Conservation (phyloP, 2,888 invertebrate genomes). For the Nymphalis urticae region DNA sequence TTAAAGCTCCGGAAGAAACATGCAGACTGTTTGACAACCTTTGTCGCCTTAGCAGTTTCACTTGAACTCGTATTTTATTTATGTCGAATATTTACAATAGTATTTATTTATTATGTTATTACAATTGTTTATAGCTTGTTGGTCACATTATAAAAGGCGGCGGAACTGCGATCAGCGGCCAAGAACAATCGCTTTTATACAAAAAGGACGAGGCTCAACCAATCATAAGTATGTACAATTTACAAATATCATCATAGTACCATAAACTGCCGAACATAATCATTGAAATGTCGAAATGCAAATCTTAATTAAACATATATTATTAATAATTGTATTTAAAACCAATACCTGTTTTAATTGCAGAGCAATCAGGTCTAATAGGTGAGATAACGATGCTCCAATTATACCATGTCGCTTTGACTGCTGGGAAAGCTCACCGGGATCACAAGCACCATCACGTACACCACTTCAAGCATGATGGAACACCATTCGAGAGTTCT, state of each 20-base stretch:
- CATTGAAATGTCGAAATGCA: no score
- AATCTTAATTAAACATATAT: no score
- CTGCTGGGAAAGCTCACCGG: constrained; percentile 92
- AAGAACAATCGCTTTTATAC: constrained; percentile 82
- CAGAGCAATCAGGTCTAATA: constrained; percentile 84
- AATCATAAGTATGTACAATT: constrained; percentile 53
- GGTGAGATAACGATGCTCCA: constrained; percentile 91
- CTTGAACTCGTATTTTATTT: neutral
- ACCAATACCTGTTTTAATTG: constrained; percentile 35
- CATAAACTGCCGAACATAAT: neutral
- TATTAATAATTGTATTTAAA: neutral
- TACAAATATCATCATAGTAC: neutral
- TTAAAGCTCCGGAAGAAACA: no score
- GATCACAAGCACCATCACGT: constrained; percentile 94
- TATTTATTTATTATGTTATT: neutral
- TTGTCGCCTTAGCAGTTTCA: neutral
- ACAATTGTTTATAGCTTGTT: constrained; percentile 82
- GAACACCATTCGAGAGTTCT: constrained; percentile 82
- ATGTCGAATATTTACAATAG: neutral
- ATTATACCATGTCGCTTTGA: constrained; percentile 89
- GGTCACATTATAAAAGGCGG: constrained; percentile 88
- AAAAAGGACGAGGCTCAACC: constrained; percentile 59
- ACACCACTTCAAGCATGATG: constrained; percentile 89
- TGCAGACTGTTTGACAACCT: no score
- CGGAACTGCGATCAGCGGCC: constrained; percentile 88